Conservation (phyloP, 2,888 invertebrate species). For the Andricus curvator region DNA sequence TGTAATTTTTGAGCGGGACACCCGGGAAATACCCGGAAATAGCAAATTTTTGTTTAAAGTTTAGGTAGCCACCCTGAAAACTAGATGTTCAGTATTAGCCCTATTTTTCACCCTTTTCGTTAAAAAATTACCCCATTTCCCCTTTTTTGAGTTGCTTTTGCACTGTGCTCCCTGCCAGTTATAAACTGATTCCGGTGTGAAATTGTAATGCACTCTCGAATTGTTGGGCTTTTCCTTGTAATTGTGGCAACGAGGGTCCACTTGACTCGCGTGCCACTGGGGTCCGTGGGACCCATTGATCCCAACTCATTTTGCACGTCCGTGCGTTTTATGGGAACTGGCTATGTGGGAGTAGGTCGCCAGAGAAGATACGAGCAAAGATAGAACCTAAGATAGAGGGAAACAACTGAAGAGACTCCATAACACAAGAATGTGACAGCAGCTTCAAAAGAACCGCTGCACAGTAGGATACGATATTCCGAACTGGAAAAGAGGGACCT, state of each 20-base stretch:
- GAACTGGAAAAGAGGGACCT: slow-evolving; percentile 60
- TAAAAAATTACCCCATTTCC: too few relatives aligned
- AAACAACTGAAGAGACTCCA: slow-evolving; percentile 50
- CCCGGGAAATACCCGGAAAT: too few relatives aligned
- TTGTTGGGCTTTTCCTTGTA: slow-evolving; percentile 59
- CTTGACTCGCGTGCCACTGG: slow-evolving; percentile 63
- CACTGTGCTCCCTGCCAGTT: too few relatives aligned
- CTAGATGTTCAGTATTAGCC: too few relatives aligned
- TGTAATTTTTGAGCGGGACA: too few relatives aligned
- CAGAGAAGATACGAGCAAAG: slow-evolving; percentile 41
- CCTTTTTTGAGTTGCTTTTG: too few relatives aligned
- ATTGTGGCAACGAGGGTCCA: slow-evolving; percentile 66
- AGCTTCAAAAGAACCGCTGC: slow-evolving; percentile 67
- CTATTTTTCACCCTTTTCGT: too few relatives aligned
- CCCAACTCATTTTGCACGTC: slow-evolving; percentile 40
- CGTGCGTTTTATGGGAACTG: slow-evolving; percentile 46
- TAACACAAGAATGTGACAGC: slow-evolving; percentile 56
- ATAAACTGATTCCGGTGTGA: background rate
- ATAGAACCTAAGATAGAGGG: slow-evolving; percentile 37
- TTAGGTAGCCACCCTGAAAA: too few relatives aligned
- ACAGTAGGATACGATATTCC: slow-evolving; percentile 64
- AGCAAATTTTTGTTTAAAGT: too few relatives aligned
- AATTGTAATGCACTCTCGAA: slow-evolving; percentile 18
- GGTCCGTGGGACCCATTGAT: slow-evolving; percentile 51
- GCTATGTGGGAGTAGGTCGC: slow-evolving; percentile 48